Evolutionary conservation across 2,797 vertebrate genomes (phyloP), one percentile per base, ranked within the genome.

Genomic region (Ibycter americanus): DNA sequence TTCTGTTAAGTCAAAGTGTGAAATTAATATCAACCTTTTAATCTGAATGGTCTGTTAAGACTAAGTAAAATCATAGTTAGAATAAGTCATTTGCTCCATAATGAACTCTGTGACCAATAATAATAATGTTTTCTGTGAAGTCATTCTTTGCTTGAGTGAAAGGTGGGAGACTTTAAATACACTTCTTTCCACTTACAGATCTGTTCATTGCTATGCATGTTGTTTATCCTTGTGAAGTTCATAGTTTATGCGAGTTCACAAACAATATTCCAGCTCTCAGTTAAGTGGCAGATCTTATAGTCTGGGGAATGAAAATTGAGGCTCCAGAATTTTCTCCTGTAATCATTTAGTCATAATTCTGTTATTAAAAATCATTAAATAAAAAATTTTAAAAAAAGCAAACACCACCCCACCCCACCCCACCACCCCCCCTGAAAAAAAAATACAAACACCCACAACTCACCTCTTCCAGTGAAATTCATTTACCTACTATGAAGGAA

Each of bases 141-240:
- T 92, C 32, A 49, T 82, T 58, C 4, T 83, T 83, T 94, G 73
- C 87, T 91, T 83, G 54, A 95, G 42, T 71, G 86, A 95, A 93
- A 76, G 18, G 58, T 88, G 72, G 31, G 26, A 93, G 80, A 49
- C 49, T 94, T 97, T 97, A 96, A 96, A 93, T 97, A 82, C 38
- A 90, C 61, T 59, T 84, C 70, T 84, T 94, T 87, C 55, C 62
- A 70, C 87, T 94, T 90, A 90, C 47, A 84, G 29, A 85, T 91
- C 87, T 94, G 59, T 87, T 88, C 67, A 70, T 61, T 59, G 19
- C 22, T 68, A 8, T 72, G 14, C 7, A 8, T 25, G 16, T 32
- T 87, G 11, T 55, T 88, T 73, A 34, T 61, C 25, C 15, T 77
- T 66, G 32, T 10, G 29, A 83, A 80, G 25, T 44, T 55, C 27